Conservation (phyloP, 2,797 vertebrate species). For the Amphiprion clarkii region DNA sequence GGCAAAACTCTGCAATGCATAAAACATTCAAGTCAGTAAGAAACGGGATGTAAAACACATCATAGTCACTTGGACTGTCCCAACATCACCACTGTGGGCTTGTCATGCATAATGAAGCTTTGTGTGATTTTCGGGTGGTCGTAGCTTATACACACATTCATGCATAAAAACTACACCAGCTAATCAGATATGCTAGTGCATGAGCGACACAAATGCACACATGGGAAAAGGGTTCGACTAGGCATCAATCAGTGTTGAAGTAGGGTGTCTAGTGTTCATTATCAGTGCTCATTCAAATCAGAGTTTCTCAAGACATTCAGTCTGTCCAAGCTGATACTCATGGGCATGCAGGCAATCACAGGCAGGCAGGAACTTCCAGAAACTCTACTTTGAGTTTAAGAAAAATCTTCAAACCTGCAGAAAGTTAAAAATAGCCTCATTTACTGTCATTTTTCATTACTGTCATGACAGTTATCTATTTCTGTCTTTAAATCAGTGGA, state of each 20-base stretch:
- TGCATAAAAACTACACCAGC: too few species aligned
- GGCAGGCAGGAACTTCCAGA: background rate
- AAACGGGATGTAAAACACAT: background rate
- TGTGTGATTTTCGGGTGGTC: too few species aligned
- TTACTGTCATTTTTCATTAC: background rate
- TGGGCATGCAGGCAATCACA: slow-evolving; percentile 2
- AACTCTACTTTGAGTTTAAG: background rate
- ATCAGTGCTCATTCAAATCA: slow-evolving; percentile 37
- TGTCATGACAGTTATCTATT: background rate
- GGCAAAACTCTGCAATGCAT: slow-evolving; percentile 25
- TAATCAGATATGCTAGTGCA: too few species aligned
- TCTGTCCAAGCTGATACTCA: background rate
- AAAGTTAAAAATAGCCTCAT: slow-evolving; percentile 22
- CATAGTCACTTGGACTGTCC: background rate
- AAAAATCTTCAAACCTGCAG: background rate
- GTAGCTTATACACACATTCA: background rate
- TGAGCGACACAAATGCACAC: background rate
- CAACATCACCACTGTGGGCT: background rate
- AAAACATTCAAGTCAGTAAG: slow-evolving; percentile 21
- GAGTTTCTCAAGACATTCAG: slow-evolving; percentile 14
- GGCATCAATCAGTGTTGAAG: slow-evolving; percentile 9
- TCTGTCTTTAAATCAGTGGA: background rate
- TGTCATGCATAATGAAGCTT: too few species aligned
- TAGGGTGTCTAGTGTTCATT: slow-evolving; percentile 6
- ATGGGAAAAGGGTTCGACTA: background rate